A percentile compares a stretch with the other conserved stretches of the same genome.
These are phyloP conservation scores for Amblyopsis rosae DNA, from an alignment of 2,113 vertebrate species.

Conservation along the genomic window DNA sequence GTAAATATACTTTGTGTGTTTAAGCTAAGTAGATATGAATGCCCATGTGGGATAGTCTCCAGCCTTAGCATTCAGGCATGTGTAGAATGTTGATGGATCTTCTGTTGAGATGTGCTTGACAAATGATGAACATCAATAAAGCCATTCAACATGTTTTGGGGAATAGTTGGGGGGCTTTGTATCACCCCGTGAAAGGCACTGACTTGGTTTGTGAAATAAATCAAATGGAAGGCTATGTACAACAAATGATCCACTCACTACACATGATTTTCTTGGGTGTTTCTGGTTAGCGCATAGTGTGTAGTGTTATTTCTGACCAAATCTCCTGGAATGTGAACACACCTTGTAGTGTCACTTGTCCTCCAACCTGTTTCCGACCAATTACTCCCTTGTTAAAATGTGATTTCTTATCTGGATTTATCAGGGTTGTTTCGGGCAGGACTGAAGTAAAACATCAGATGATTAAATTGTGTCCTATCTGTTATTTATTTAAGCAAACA, in stretches of 20 bases:
- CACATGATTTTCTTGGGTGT: constrained; percentile 64
- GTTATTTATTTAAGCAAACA: too few species aligned
- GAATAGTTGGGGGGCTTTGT: too few species aligned
- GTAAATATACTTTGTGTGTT: constrained; percentile 35
- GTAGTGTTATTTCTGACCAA: constrained; percentile 17
- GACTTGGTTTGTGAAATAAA: background rate
- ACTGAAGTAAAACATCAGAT: background rate
- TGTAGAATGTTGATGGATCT: background rate
- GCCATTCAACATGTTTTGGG: too few species aligned
- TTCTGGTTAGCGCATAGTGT: constrained; percentile 38
- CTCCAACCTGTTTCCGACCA: constrained; percentile 6
- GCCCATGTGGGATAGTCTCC: background rate
- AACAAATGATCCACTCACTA: too few species aligned
- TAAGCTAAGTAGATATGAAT: background rate
- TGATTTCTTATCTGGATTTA: too few species aligned
- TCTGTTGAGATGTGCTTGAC: background rate
- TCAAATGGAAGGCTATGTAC: background rate
- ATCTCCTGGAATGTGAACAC: constrained; percentile 71
- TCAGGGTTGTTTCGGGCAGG: background rate
- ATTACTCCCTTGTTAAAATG: background rate
- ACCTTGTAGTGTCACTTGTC: constrained; percentile 53
- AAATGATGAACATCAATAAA: background rate
- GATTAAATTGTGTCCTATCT: too few species aligned
- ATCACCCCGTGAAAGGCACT: background rate
- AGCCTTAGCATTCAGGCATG: constrained; percentile 1